Evolutionary conservation across 2,113 vertebrate species (phyloP).

Genomic region (Poeciliopsis prolifica): DNA sequence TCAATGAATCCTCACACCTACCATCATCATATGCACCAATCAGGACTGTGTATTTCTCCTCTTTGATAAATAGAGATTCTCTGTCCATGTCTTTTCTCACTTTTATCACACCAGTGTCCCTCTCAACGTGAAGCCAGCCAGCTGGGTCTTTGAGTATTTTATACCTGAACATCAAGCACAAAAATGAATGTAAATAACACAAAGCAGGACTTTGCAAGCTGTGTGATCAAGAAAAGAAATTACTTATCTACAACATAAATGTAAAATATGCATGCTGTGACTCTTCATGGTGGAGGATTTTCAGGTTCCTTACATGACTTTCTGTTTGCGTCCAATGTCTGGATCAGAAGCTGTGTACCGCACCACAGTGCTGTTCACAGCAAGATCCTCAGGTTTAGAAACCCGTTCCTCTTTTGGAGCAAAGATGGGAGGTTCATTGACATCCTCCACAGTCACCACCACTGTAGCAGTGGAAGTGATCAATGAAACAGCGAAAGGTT

Average conservation of each 20-base stretch:
- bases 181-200: no score
- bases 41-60: conserved; percentile 82
- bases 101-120: conserved; percentile 77
- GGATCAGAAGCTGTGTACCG: conserved; percentile 86
- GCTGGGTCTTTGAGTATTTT: conserved; percentile 79
- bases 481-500: conserved; percentile 2
- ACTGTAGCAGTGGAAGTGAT: conserved; percentile 83
- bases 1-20: conserved; percentile 18
- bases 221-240: no score
- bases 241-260: no score
- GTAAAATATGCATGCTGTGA: no score
- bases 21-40: conserved; percentile 79
- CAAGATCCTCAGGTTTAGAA: conserved; percentile 74
- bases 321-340: conserved; percentile 82
- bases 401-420: conserved; percentile 68
- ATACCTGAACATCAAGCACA: conserved; percentile 77
- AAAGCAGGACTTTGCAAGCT: no score
- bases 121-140: conserved; percentile 82
- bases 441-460: conserved; percentile 78
- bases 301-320: conserved; percentile 80
- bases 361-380: conserved; percentile 55
- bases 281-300: no score
- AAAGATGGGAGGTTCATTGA: conserved; percentile 84
- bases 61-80: conserved; percentile 72
- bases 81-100: conserved; percentile 80